A percentile compares a stretch with the other conserved stretches of the same genome.
Evolutionary conservation across 2,113 vertebrate species (phyloP).

Genomic region (Apeltes quadracus): DNA sequence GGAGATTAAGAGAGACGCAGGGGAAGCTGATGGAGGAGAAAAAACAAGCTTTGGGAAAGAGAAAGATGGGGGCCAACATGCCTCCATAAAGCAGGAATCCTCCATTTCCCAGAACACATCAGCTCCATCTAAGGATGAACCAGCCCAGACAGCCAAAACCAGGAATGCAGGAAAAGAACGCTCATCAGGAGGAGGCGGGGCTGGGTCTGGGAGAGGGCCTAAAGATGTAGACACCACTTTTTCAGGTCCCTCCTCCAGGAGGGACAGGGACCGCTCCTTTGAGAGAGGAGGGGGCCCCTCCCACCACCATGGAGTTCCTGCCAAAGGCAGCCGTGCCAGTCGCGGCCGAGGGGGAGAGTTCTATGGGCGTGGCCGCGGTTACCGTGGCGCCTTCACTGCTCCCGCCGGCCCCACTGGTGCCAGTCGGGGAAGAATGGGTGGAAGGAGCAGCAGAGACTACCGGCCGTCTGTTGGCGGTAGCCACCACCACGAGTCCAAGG

Average conservation of each 20-base stretch:
- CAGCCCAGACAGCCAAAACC: slow-evolving; percentile 58
- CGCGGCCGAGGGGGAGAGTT: slow-evolving; percentile 88
- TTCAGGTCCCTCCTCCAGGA: slow-evolving; percentile 70
- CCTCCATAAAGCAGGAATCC: slow-evolving; percentile 71
- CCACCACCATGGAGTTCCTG: slow-evolving; percentile 71
- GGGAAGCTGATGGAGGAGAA: slow-evolving; percentile 77
- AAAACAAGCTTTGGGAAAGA: slow-evolving; percentile 77
- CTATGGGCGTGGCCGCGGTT: slow-evolving; percentile 86
- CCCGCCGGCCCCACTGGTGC: slow-evolving; percentile 55
- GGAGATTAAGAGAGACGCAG: slow-evolving; percentile 78
- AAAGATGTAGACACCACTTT: slow-evolving; percentile 73
- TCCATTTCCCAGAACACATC: slow-evolving; percentile 63
- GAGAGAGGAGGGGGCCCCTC: slow-evolving; percentile 71
- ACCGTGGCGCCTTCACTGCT: slow-evolving; percentile 80
- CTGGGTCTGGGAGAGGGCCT: slow-evolving; percentile 66
- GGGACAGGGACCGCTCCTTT: slow-evolving; percentile 83
- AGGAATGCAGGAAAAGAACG: slow-evolving; percentile 79
- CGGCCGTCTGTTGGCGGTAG: slow-evolving; percentile 68
- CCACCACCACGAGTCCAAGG: slow-evolving; percentile 82
- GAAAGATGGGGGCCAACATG: slow-evolving; percentile 68
- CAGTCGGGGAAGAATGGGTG: slow-evolving; percentile 79
- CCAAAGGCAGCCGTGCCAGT: slow-evolving; percentile 72
- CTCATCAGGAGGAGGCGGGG: slow-evolving; percentile 53
- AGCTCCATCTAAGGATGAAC: slow-evolving; percentile 72
- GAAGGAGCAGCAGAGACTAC: slow-evolving; percentile 86